These are phyloP conservation scores for Dryomyza anilis DNA, from an alignment of 2,888 invertebrate genomes.

Conservation along the genomic window DNA sequence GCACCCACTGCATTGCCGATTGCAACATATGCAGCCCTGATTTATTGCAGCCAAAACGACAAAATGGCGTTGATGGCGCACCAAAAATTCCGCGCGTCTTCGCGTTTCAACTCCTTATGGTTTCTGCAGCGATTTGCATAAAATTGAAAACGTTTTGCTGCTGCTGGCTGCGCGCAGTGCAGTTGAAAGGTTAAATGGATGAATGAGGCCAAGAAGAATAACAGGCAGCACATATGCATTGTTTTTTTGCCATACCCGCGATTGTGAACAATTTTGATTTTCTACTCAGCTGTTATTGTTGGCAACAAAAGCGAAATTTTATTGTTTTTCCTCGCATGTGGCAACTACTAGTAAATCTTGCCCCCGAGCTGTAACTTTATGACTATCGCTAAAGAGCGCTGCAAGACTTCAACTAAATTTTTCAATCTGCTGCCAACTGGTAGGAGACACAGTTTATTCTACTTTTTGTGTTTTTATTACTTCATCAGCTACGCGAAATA, in stretches of 20 bases:
- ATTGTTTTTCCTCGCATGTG: no score
- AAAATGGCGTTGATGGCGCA: neutral
- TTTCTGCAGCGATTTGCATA: conserved; percentile 42
- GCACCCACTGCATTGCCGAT: no score
- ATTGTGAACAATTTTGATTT: conserved; percentile 2
- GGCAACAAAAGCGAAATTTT: conserved; percentile 13
- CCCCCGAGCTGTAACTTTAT: no score
- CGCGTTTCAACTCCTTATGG: conserved; percentile 31
- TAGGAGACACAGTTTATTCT: no score
- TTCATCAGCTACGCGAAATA: no score
- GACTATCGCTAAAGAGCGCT: no score
- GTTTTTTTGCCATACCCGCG: neutral
- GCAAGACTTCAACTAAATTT: no score
- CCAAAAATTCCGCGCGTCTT: neutral
- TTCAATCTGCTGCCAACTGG: no score
- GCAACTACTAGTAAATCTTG: conserved; percentile 4
- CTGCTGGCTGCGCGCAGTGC: neutral
- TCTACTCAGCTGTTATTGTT: conserved; percentile 2
- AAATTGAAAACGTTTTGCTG: conserved; percentile 17
- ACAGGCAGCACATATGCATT: neutral
- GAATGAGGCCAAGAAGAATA: neutral
- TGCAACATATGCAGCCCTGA: neutral
- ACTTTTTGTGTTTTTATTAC: no score
- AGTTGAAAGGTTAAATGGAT: neutral
- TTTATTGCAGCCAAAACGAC: neutral